Percentiles rank a stretch among this genome's conserved stretches.
phyloP scores from a whole-genome alignment of 1,140 invertebrate species.

The Zaprionus taronus region DNA sequence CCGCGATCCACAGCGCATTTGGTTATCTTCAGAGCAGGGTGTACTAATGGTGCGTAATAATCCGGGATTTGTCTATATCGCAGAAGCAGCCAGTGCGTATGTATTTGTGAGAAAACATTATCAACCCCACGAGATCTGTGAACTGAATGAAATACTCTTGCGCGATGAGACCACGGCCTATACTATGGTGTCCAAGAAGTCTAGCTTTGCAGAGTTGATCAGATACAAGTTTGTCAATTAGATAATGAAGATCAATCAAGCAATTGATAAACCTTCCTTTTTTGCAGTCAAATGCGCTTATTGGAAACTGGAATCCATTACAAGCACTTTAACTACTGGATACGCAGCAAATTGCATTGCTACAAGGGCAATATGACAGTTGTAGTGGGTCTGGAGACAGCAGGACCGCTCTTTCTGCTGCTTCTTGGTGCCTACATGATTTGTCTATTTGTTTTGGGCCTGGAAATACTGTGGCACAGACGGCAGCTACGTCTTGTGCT shows the following conservation, averaged over 20 bases:
- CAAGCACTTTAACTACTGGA: conserved; percentile 62
- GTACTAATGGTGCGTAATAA: conserved; percentile 56
- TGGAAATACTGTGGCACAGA: conserved; percentile 64
- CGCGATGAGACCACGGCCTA: conserved; percentile 53
- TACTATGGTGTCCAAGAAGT: conserved; percentile 46
- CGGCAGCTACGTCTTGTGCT: background rate
- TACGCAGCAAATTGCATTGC: conserved; percentile 60
- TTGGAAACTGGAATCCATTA: conserved; percentile 64
- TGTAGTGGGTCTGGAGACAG: conserved; percentile 66
- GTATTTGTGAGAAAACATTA: conserved; percentile 61
- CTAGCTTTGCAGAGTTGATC: conserved; percentile 64
- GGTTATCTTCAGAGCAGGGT: conserved; percentile 60
- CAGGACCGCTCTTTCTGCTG: conserved; percentile 64
- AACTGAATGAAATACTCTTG: conserved; percentile 69
- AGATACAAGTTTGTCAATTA: conserved; percentile 48
- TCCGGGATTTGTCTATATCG: conserved; percentile 70
- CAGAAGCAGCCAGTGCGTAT: conserved; percentile 64
- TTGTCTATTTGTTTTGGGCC: conserved; percentile 55
- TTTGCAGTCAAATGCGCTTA: conserved; percentile 56
- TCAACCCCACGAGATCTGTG: conserved; percentile 76
- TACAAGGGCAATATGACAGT: conserved; percentile 65
- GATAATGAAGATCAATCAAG: background rate
- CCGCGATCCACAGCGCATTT: conserved; percentile 45
- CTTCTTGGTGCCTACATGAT: conserved; percentile 47
- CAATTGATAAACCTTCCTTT: background rate